Evolutionary conservation across 2,888 invertebrate species (phyloP).

Genomic region (Eugnorisma glareosa): DNA sequence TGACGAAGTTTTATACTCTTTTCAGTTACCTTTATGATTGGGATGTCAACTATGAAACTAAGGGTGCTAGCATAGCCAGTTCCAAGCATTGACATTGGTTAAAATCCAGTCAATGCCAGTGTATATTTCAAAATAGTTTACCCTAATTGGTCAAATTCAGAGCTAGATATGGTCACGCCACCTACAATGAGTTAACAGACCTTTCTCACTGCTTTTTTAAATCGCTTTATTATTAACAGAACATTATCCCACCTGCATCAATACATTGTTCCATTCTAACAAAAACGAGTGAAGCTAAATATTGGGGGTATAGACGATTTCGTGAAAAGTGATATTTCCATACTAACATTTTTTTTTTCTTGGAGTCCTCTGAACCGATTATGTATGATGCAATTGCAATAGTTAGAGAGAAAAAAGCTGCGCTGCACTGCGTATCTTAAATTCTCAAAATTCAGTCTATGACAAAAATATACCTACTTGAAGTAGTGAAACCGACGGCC

Average conservation of each 20-base stretch:
- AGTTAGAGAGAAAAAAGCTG: no score
- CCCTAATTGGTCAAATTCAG: neutral
- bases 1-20: neutral
- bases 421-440: no score
- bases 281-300: neutral
- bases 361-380: no score
- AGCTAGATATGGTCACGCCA: neutral
- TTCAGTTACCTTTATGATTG: neutral
- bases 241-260: neutral
- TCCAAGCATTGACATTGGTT: neutral
- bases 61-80: neutral
- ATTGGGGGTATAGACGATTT: no score
- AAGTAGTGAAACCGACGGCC: no score
- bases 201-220: neutral
- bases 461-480: no score
- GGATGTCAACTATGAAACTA: neutral
- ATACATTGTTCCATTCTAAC: neutral
- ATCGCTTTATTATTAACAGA: neutral
- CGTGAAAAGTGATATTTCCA: no score
- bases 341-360: no score
- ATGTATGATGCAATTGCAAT: no score
- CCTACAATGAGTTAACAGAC: neutral
- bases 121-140: neutral
- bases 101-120: neutral
- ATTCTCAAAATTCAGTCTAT: no score